Conservation (phyloP, 2,113 vertebrate species). For the Fregata magnificens region DNA sequence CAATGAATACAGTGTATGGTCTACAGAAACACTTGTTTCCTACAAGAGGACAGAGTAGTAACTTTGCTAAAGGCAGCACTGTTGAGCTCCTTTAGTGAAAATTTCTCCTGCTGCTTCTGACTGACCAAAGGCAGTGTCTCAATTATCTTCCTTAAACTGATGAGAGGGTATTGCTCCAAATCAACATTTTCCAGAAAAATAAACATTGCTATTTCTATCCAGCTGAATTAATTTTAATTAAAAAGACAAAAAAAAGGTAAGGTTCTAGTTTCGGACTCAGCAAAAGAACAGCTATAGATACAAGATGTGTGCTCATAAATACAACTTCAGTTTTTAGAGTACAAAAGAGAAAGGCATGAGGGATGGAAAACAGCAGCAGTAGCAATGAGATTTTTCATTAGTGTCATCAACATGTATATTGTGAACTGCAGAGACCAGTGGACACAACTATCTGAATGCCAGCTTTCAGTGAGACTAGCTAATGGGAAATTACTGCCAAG, state of each 20-base stretch:
- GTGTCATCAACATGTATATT: background rate
- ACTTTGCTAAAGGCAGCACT: background rate
- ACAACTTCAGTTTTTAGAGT: background rate
- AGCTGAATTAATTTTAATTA: background rate
- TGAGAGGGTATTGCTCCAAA: background rate
- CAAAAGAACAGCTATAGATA: background rate
- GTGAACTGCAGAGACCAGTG: background rate
- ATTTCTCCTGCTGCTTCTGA: background rate
- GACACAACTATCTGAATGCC: background rate
- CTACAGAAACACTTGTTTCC: background rate
- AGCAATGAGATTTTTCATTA: background rate
- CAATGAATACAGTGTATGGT: background rate
- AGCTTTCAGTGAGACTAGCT: background rate
- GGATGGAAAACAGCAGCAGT: background rate
- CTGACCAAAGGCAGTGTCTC: background rate
- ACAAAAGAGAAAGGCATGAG: background rate
- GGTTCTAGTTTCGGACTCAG: background rate
- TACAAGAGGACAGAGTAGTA: background rate
- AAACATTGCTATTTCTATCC: background rate
- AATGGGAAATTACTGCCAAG: background rate
- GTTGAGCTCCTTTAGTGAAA: background rate
- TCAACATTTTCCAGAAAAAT: background rate
- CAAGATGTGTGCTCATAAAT: background rate
- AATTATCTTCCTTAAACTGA: background rate
- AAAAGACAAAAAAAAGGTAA: background rate